These are phyloP conservation scores for Bungarus multicinctus DNA, from an alignment of 2,113 vertebrate genomes.

Conservation along the genomic window DNA sequence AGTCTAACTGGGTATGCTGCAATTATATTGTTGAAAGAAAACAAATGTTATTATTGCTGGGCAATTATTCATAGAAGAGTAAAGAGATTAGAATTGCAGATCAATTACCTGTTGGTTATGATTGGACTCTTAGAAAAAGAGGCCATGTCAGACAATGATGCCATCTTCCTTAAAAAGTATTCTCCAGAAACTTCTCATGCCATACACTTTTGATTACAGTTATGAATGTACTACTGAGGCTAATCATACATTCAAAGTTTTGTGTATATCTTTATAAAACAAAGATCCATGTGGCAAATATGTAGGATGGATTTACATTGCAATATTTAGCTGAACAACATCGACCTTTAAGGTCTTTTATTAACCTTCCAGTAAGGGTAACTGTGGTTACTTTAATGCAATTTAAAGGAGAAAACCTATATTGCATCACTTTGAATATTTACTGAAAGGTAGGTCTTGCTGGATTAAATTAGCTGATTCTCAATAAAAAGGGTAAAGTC, in stretches of 20 bases:
- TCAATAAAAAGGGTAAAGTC: not conserved
- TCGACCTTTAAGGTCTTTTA: slow-evolving; percentile 26
- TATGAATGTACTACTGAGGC: slow-evolving; percentile 49
- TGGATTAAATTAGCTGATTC: not conserved
- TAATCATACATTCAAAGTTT: slow-evolving; percentile 56
- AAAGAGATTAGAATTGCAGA: slow-evolving; percentile 50
- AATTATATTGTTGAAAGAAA: slow-evolving; percentile 35
- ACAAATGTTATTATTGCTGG: slow-evolving; percentile 35
- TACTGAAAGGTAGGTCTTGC: not conserved
- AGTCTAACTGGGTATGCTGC: slow-evolving; percentile 44
- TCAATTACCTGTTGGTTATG: slow-evolving; percentile 47
- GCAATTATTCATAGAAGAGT: slow-evolving; percentile 44
- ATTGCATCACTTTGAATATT: not conserved
- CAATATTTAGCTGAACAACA: slow-evolving; percentile 27
- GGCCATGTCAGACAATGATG: slow-evolving; percentile 47
- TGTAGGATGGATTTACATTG: not conserved
- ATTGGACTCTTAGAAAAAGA: slow-evolving; percentile 16
- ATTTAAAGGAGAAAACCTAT: not conserved
- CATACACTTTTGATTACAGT: slow-evolving; percentile 32
- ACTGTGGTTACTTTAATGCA: not conserved
- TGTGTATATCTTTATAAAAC: not conserved
- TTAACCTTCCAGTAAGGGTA: not conserved
- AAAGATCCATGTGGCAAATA: not conserved
- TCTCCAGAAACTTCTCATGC: slow-evolving; percentile 45
- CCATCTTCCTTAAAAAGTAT: slow-evolving; percentile 39